These are phyloP conservation scores for Centruroides vittatus DNA, from an alignment of 1,140 invertebrate genomes.

Conservation along the genomic window DNA sequence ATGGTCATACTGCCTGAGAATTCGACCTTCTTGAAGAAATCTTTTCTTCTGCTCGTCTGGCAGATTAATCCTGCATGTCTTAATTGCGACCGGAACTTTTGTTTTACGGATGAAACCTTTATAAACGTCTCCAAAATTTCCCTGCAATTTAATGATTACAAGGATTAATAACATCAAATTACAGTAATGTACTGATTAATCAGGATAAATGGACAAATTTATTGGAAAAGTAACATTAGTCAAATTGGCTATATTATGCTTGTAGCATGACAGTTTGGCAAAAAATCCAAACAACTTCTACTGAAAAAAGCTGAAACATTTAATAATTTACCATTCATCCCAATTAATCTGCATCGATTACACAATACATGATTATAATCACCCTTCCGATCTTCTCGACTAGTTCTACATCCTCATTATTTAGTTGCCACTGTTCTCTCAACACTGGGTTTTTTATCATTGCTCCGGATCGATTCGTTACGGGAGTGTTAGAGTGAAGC, in stretches of 20 bases:
- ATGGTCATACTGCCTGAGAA: slow-evolving; percentile 92
- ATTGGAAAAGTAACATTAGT: too few relatives aligned
- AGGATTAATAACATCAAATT: background rate
- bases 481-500: slow-evolving; percentile 60
- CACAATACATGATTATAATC: slow-evolving; percentile 23
- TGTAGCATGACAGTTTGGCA: too few relatives aligned
- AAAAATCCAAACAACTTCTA: too few relatives aligned
- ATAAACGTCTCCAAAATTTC: slow-evolving; percentile 95
- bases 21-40: slow-evolving; percentile 88
- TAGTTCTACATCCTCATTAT: slow-evolving; percentile 86
- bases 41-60: slow-evolving; percentile 93
- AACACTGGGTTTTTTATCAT: slow-evolving; percentile 71
- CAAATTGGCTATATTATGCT: too few relatives aligned
- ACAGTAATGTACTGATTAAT: background rate
- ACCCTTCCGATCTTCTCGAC: slow-evolving; percentile 90
- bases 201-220: background rate
- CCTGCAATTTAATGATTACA: slow-evolving; percentile 38
- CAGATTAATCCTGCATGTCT: slow-evolving; percentile 83
- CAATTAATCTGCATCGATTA: too few relatives aligned
- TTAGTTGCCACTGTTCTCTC: slow-evolving; percentile 88
- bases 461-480: slow-evolving; percentile 81
- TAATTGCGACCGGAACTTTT: slow-evolving; percentile 80
- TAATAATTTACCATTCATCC: too few relatives aligned
- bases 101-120: slow-evolving; percentile 69
- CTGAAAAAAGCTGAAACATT: too few relatives aligned